Conservation (phyloP, 1,140 invertebrate genomes). For the Neuroterus valhalla region DNA sequence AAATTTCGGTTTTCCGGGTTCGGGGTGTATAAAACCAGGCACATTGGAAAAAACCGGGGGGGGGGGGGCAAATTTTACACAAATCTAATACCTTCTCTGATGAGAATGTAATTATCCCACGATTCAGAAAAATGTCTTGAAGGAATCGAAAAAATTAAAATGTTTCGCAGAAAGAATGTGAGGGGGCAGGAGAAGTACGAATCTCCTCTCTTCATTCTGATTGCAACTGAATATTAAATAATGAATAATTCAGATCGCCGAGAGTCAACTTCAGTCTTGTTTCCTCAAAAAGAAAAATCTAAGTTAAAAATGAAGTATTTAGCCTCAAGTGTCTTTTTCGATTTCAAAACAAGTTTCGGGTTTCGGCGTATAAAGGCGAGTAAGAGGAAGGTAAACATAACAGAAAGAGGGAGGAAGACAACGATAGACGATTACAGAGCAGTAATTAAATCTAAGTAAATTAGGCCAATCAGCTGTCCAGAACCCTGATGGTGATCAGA, state of each 20-base stretch:
- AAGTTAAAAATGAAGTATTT: not conserved
- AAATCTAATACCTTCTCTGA: too few species aligned
- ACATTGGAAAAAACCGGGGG: too few species aligned
- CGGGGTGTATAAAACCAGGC: too few species aligned
- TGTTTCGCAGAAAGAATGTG: too few species aligned
- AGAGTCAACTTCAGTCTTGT: not conserved
- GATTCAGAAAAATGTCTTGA: too few species aligned
- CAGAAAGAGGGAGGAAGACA: slow-evolving; percentile 42
- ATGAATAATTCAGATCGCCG: not conserved
- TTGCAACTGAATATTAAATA: not conserved
- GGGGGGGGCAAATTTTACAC: too few species aligned
- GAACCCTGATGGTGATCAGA: slow-evolving; percentile 40
- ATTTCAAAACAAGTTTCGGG: slow-evolving; percentile 50
- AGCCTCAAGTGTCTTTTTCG: not conserved
- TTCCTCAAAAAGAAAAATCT: not conserved
- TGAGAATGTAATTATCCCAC: too few species aligned
- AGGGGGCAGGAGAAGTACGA: too few species aligned
- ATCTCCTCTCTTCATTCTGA: too few species aligned
- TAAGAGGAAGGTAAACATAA: slow-evolving; percentile 36
- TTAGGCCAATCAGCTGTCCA: slow-evolving; percentile 64
- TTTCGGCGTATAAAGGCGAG: slow-evolving; percentile 43
- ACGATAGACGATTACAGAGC: slow-evolving; percentile 51
- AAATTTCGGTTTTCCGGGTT: too few species aligned
- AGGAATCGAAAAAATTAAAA: too few species aligned
- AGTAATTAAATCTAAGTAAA: slow-evolving; percentile 73